These are phyloP conservation scores for Sandelia bainsii DNA, from an alignment of 2,797 vertebrate species.

Conservation along the genomic window DNA sequence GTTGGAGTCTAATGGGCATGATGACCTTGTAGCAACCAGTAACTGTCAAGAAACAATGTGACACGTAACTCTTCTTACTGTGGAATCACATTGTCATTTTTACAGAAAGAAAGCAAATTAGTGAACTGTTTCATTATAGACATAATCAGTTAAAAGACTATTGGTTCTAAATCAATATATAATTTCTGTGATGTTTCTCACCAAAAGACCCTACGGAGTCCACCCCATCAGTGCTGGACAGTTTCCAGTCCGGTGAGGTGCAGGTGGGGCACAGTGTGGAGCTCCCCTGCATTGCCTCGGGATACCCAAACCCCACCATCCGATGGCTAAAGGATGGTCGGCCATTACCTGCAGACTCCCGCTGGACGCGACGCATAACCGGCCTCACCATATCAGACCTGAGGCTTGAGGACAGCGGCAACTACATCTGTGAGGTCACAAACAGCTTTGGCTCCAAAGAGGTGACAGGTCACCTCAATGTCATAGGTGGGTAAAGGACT, in stretches of 20 bases:
- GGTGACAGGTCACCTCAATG: conserved; percentile 92
- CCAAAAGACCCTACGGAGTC: conserved; percentile 92
- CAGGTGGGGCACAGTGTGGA: conserved; percentile 90
- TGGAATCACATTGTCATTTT: too few species aligned
- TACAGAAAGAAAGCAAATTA: too few species aligned
- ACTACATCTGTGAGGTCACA: conserved; percentile 98
- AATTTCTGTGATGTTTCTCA: neutral
- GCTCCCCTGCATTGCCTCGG: conserved; percentile 94
- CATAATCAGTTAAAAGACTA: neutral
- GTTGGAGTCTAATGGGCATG: too few species aligned
- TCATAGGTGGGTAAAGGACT: conserved; percentile 88
- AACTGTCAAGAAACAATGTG: too few species aligned
- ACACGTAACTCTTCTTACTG: too few species aligned
- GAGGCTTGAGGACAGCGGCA: conserved; percentile 94
- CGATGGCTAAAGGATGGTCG: conserved; percentile 97
- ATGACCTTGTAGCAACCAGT: too few species aligned
- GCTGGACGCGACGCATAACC: conserved; percentile 92
- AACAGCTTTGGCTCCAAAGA: conserved; percentile 98
- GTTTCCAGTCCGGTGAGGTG: conserved; percentile 94
- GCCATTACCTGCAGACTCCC: conserved; percentile 91
- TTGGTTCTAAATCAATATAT: neutral
- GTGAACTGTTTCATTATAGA: too few species aligned
- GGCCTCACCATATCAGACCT: conserved; percentile 94
- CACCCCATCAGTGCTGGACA: conserved; percentile 94
- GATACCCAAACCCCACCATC: conserved; percentile 94